Evolutionary conservation across 2,113 vertebrate species (phyloP), one percentile per base, ranked within the genome.

Genomic region (Pomatostomus ruficeps): DNA sequence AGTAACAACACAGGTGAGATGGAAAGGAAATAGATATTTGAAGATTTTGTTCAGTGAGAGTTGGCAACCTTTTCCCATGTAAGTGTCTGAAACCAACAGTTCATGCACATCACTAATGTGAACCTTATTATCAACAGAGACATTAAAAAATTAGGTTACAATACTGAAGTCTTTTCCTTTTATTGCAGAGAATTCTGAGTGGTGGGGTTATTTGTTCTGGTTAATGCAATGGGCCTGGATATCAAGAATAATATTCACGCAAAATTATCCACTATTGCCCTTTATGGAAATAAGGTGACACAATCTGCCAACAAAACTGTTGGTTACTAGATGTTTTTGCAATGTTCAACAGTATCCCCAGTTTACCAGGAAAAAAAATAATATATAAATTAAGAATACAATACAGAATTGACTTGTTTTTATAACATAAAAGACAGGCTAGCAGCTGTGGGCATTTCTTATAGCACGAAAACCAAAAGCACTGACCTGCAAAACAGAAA

Each of bases 401-500:
- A 76, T 29, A 38, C 25, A 25, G 45, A 94, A 87, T 18, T 6
- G 3, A 76, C 52, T 92, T 91, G 43, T 65, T 79, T 78, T 87
- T 43, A 21, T 70, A 73, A 62, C 7, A 33, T 40, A 83, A 77
- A 91, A 89, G 63, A 54, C 58, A 62, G 71, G 46, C 46, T 70
- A 80, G 59, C 88, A 94, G 94, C 72, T 96, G 85, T n/a, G 63
- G 85, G 66, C 65, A 63, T 93, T 79, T 89, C 86, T 89, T 45
- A 45, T 67, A 65, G 29, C 33, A 85, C 31, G 79, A 77, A 95
- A 90, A 11, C 4, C 31, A 80, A 91, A 83, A 86, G 72, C 79
- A 86, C n/a, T 96, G 94, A 95, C 94, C 91, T 91, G 85, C 91
- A 89, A 91, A 93, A 84, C 49, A 89, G 73, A 94, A 95, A 92